Base-by-base conservation (phyloP, 2,113 vertebrate genomes). In the Pelvicachromis taeniatus region DNA sequence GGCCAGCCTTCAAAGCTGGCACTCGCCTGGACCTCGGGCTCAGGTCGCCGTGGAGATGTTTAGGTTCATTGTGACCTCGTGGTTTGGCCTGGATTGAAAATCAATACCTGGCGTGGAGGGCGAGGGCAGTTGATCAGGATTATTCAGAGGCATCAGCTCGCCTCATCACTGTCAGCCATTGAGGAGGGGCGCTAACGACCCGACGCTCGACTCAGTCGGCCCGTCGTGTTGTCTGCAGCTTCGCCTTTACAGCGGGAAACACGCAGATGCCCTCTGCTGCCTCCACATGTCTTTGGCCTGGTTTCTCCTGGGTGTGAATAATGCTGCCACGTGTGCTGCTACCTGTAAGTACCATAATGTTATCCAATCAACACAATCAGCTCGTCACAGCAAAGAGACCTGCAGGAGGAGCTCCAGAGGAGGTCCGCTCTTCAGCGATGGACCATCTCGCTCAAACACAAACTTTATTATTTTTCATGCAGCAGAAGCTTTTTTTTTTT, bases 91-190 rank as follows among this genome's bases (percentile, higher is more conserved):
- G 26, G 13, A 17, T 79, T 52, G 12, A 31, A 19, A 50, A 50
- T 50, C 42, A 50, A 16, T 75, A 50, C 23, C 23, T 75, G 42
- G 68, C 16, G 3, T 70, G 38, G 21, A 70, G 5, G 21, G 53
- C 42, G 50, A 33, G 5, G 83, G 26, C 4, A 80, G 85, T 90
- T 87, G 70, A 78, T 87, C 85, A 75, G 23, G 9, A 78, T 90
- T 82, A 83, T 79, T 75, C 26, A 82, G 73, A 85, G 48, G 55
- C 59, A 38, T 56, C 59, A 79, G 17, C 23, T 21, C n/a, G 80
- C 59, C 54, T 48, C 33, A 61, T 58, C 81, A 6, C n/a, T 78
- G 84, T 78, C 84, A 77, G 35, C 38, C 80, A n/a, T n/a, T 56
- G 38, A 63, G 59, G 33, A 21, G 80, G 75, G 65, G 75, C 0